Conservation (phyloP, 1,140 invertebrate species). For the Psilanteris sp. region DNA sequence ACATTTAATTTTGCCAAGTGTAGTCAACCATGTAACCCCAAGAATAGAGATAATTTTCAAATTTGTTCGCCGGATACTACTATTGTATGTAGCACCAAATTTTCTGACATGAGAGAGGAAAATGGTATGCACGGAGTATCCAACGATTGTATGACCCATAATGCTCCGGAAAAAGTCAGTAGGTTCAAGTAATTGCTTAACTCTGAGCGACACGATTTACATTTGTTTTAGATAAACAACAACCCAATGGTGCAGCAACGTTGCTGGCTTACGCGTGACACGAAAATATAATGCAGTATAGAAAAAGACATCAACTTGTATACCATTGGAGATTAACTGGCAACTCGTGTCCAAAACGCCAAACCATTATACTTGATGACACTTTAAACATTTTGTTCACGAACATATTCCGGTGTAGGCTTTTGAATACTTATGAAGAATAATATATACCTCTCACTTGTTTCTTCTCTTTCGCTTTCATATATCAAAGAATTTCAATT, state of each 20-base stretch:
- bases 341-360: slow-evolving; percentile 54
- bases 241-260: slow-evolving; percentile 23
- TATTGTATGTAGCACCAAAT: slow-evolving; percentile 18
- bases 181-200: slow-evolving; percentile 36
- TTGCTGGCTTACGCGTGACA: slow-evolving; percentile 56
- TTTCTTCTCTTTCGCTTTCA: not conserved
- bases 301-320: slow-evolving; percentile 53
- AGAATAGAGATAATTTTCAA: slow-evolving; percentile 59
- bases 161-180: slow-evolving; percentile 18
- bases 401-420: slow-evolving; percentile 21
- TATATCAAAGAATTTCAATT: slow-evolving; percentile 16
- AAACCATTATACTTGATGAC: slow-evolving; percentile 63
- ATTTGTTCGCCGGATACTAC: slow-evolving; percentile 32
- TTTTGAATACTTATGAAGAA: slow-evolving; percentile 65
- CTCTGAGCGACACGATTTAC: slow-evolving; percentile 26
- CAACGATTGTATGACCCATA: slow-evolving; percentile 14
- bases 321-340: slow-evolving; percentile 49
- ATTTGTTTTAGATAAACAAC: slow-evolving; percentile 44
- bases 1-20: slow-evolving; percentile 61
- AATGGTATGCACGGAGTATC: slow-evolving; percentile 18
- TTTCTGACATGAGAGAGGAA: slow-evolving; percentile 20
- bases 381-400: slow-evolving; percentile 61
- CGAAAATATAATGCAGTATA: slow-evolving; percentile 48
- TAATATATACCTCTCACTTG: not conserved
- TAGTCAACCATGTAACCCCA: slow-evolving; percentile 61